phyloP scores from a whole-genome alignment of 2,888 invertebrate species.

The Drosophila ustulata region DNA sequence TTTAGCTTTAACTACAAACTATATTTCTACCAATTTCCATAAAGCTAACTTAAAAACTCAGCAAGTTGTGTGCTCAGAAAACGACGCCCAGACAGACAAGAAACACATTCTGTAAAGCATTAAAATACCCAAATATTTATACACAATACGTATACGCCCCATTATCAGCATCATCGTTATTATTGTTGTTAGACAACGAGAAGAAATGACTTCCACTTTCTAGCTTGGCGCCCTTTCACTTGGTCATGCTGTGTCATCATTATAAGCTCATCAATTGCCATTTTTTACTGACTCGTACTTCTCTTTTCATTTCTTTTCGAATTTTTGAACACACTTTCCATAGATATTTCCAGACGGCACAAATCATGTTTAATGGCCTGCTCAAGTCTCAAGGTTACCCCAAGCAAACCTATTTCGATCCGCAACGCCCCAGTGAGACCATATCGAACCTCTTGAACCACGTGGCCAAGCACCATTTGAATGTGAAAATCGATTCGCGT shows the following conservation, averaged over 20 bases:
- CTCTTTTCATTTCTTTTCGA: constrained; percentile 24
- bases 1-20: not conserved
- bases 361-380: constrained; percentile 91
- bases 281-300: constrained; percentile 17
- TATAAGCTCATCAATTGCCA: constrained; percentile 46
- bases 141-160: constrained; percentile 18
- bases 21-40: not conserved
- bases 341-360: constrained; percentile 89
- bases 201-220: constrained; percentile 75
- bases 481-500: constrained; percentile 89
- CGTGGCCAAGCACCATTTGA: constrained; percentile 89
- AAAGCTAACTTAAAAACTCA: not conserved
- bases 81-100: not conserved
- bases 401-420: constrained; percentile 89
- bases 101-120: not conserved
- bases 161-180: constrained; percentile 8
- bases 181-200: constrained; percentile 50
- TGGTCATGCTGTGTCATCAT: constrained; percentile 63
- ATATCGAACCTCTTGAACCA: constrained; percentile 89
- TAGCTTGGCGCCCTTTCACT: constrained; percentile 75
- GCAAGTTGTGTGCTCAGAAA: not conserved
- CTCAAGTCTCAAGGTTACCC: constrained; percentile 91
- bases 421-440: constrained; percentile 89
- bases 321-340: constrained; percentile 38
- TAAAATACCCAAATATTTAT: not conserved